phyloP scores from a whole-genome alignment of 2,888 invertebrate species.

The Caenorhabditis drosophilae region DNA sequence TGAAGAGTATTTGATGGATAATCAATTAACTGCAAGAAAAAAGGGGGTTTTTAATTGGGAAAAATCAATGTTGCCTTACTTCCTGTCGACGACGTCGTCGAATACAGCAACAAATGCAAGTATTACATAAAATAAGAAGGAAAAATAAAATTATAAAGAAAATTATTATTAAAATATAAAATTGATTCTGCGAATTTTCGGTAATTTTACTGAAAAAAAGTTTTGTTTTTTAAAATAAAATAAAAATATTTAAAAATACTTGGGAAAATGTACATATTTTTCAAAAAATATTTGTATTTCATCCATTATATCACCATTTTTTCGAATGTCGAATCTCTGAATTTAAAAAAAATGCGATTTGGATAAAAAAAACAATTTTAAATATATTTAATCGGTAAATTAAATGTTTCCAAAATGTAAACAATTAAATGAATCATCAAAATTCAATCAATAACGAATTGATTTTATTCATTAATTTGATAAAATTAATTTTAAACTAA shows the following conservation, averaged over 20 bases:
- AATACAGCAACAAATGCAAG: conserved; percentile 34
- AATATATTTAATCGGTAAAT: too few species aligned
- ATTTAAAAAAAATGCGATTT: too few species aligned
- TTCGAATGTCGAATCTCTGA: not conserved
- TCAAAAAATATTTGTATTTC: conserved; percentile 31
- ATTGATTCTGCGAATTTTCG: conserved; percentile 15
- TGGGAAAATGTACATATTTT: conserved; percentile 37
- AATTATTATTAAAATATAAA: conserved; percentile 27
- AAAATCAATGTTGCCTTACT: conserved; percentile 7
- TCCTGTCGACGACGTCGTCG: conserved; percentile 16
- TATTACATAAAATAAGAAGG: conserved; percentile 23
- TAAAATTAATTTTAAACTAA: too few species aligned
- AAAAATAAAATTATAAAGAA: conserved; percentile 19
- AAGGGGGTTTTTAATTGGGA: not conserved
- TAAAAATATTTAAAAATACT: not conserved
- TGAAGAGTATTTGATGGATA: conserved; percentile 47
- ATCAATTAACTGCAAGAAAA: conserved; percentile 30
- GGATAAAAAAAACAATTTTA: not conserved
- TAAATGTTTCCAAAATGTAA: too few species aligned
- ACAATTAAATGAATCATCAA: too few species aligned
- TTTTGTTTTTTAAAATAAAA: not conserved
- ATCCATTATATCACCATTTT: conserved; percentile 31
- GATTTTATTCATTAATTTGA: too few species aligned
- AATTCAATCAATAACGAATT: too few species aligned
- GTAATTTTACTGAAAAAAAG: conserved; percentile 17